These are phyloP conservation scores for Catotricha subobsoleta DNA, from an alignment of 2,888 invertebrate species.

Conservation along the genomic window DNA sequence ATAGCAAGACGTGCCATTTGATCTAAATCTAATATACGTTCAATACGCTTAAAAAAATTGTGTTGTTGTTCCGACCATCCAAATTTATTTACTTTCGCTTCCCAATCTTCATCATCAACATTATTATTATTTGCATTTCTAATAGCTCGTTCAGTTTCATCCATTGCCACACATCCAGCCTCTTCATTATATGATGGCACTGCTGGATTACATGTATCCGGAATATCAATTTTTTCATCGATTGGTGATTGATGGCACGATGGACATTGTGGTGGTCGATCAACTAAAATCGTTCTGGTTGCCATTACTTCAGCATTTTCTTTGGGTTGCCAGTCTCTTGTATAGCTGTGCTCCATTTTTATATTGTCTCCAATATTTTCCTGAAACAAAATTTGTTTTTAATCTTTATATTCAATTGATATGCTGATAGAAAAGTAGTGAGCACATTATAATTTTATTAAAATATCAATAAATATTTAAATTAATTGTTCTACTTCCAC, in stretches of 20 bases:
- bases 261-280: constrained; percentile 26
- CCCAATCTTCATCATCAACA: constrained; percentile 40
- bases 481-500: too few relatives aligned
- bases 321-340: constrained; percentile 38
- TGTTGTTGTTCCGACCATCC: constrained; percentile 46
- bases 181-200: constrained; percentile 38
- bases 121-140: constrained; percentile 39
- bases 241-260: constrained; percentile 25
- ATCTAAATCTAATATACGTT: constrained; percentile 47
- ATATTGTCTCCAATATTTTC: constrained; percentile 28
- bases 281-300: constrained; percentile 23
- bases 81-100: constrained; percentile 17
- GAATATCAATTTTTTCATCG: constrained; percentile 29
- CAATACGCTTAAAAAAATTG: constrained; percentile 44
- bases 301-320: constrained; percentile 20
- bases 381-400: constrained; percentile 19
- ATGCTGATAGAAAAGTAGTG: too few relatives aligned
- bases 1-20: constrained; percentile 44
- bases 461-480: too few relatives aligned
- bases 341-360: constrained; percentile 52
- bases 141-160: constrained; percentile 48
- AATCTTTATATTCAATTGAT: too few relatives aligned
- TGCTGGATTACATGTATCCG: constrained; percentile 25
- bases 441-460: too few relatives aligned
- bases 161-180: constrained; percentile 45